phyloP scores from a whole-genome alignment of 2,797 vertebrate species.

The Sparus aurata region DNA sequence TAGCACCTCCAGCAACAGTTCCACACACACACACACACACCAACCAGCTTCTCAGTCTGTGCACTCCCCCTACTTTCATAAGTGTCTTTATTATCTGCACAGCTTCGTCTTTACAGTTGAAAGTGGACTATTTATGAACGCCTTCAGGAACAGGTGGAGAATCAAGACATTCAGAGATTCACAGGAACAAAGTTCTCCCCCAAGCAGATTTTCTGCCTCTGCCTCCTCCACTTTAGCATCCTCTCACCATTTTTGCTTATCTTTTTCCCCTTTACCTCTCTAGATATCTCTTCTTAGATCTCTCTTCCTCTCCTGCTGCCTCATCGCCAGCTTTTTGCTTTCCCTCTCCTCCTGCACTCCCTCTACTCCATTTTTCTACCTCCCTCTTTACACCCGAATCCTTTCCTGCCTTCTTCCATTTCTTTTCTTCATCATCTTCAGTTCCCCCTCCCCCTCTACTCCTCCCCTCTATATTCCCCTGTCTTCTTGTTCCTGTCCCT shows the following conservation, averaged over 20 bases:
- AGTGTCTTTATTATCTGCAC: slow-evolving; percentile 28
- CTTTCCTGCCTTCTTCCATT: background rate
- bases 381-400: slow-evolving; percentile 18
- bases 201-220: background rate
- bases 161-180: slow-evolving; percentile 13
- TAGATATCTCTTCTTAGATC: background rate
- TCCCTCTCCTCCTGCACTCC: slow-evolving; percentile 6
- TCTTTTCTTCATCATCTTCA: background rate
- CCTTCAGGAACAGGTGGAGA: slow-evolving; percentile 27
- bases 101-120: slow-evolving; percentile 21
- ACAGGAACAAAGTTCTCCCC: slow-evolving; percentile 30
- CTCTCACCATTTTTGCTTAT: background rate
- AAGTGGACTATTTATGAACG: slow-evolving; percentile 30
- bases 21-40: slow-evolving; percentile 7
- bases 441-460: slow-evolving; percentile 22
- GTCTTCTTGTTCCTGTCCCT: background rate
- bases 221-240: background rate
- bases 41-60: background rate
- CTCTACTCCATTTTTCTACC: slow-evolving; percentile 10
- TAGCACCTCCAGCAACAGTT: too few species aligned
- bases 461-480: slow-evolving; percentile 45
- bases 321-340: slow-evolving; percentile 5
- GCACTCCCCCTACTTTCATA: slow-evolving; percentile 7
- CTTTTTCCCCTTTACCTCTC: background rate
- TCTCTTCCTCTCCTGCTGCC: slow-evolving; percentile 8